Evolutionary conservation across 2,888 invertebrate species (phyloP).

Genomic region (Eristalis pertinax): DNA sequence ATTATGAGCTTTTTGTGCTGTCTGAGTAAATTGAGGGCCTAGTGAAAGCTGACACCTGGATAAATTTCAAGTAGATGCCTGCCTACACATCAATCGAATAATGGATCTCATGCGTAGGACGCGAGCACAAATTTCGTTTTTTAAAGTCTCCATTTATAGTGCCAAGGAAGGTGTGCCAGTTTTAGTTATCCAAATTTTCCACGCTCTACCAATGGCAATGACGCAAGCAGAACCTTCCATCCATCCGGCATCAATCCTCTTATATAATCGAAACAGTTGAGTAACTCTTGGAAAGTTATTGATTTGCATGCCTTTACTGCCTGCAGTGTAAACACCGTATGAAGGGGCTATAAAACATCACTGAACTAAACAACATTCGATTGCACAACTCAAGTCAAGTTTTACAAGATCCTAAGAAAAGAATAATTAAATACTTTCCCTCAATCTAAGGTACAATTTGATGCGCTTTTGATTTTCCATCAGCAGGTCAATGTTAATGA

Average conservation of each 20-base stretch:
- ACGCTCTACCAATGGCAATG: neutral
- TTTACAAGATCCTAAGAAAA: neutral
- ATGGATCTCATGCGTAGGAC: too few species aligned
- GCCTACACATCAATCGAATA: too few species aligned
- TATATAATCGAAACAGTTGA: neutral
- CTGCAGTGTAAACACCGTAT: neutral
- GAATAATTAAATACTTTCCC: neutral
- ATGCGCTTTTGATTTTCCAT: slow-evolving; percentile 14
- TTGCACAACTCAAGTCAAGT: neutral
- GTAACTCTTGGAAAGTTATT: neutral
- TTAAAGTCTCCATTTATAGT: too few species aligned
- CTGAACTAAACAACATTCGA: neutral
- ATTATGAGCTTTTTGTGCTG: too few species aligned
- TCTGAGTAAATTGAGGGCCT: too few species aligned
- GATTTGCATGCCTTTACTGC: neutral
- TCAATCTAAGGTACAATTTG: neutral
- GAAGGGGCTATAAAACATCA: neutral
- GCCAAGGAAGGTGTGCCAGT: neutral
- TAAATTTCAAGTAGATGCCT: too few species aligned
- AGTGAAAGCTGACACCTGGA: too few species aligned
- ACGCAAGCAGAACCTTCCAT: neutral
- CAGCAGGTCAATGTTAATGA: slow-evolving; percentile 5
- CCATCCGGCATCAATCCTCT: neutral
- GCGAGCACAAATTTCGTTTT: too few species aligned
- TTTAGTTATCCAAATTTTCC: neutral